Conservation (phyloP, 2,797 vertebrate species). For the Aeoliscus strigatus region DNA sequence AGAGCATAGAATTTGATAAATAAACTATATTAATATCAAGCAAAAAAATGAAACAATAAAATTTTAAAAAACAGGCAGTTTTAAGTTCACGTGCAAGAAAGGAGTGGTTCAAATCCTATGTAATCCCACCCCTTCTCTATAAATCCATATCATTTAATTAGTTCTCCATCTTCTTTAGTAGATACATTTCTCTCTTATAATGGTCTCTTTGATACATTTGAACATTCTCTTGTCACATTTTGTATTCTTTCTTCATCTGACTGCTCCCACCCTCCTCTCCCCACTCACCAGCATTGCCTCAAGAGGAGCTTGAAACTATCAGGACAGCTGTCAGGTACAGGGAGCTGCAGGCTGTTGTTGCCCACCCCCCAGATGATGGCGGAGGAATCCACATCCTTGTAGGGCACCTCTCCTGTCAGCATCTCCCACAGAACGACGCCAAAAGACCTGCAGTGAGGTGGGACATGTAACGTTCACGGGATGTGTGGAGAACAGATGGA, state of each 20-base stretch:
- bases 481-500: constrained; percentile 11
- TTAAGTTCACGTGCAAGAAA: too few species aligned
- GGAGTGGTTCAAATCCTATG: too few species aligned
- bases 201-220: too few species aligned
- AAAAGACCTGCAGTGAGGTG: constrained; percentile 81
- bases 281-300: constrained; percentile 91
- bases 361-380: constrained; percentile 98
- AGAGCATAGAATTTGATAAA: too few species aligned
- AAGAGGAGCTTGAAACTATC: constrained; percentile 96
- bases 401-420: constrained; percentile 93
- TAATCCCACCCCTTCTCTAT: too few species aligned
- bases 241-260: background rate
- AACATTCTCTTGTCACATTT: too few species aligned
- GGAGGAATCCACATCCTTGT: constrained; percentile 96
- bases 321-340: constrained; percentile 90
- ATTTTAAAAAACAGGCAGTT: too few species aligned
- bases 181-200: too few species aligned
- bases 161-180: too few species aligned
- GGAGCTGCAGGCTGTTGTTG: constrained; percentile 95
- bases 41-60: too few species aligned
- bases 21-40: too few species aligned
- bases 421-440: constrained; percentile 97
- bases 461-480: constrained; percentile 11
- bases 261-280: constrained; percentile 3
- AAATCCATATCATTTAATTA: too few species aligned